Percentiles rank a stretch among this genome's conserved stretches.
Conservation (phyloP, 2,888 invertebrate species). For the Anorthoa munda region DNA sequence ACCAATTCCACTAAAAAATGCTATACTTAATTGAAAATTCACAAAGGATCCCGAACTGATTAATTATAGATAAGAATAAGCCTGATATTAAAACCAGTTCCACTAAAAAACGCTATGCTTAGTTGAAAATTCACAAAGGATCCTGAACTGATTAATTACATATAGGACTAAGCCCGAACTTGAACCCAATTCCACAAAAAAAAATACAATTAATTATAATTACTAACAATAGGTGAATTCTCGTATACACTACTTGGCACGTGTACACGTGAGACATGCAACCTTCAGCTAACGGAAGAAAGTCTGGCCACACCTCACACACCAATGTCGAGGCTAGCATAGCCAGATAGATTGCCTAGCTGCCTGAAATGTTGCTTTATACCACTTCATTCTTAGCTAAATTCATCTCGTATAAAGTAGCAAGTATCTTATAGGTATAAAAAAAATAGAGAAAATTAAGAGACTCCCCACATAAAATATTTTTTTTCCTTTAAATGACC, state of each 20-base stretch:
- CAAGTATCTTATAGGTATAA: too few relatives aligned
- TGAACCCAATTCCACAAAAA: conserved; percentile 2
- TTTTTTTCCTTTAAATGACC: too few relatives aligned
- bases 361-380: neutral
- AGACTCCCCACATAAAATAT: too few relatives aligned
- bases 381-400: neutral
- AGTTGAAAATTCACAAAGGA: too few relatives aligned
- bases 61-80: too few relatives aligned
- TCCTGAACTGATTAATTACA: neutral
- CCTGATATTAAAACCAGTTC: too few relatives aligned
- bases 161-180: neutral
- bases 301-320: conserved; percentile 41
- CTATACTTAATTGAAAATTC: too few relatives aligned
- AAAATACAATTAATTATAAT: conserved; percentile 11
- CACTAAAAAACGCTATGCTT: too few relatives aligned
- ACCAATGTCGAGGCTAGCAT: conserved; percentile 51
- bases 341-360: neutral
- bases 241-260: neutral
- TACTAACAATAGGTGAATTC: neutral
- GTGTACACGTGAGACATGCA: conserved; percentile 30
- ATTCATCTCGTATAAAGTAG: neutral
- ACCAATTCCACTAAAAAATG: too few relatives aligned
- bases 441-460: too few relatives aligned
- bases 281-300: conserved; percentile 58
- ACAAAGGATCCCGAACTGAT: too few relatives aligned